Base-by-base conservation (phyloP, 1,140 invertebrate genomes). In the Matsumurasca onukii region DNA sequence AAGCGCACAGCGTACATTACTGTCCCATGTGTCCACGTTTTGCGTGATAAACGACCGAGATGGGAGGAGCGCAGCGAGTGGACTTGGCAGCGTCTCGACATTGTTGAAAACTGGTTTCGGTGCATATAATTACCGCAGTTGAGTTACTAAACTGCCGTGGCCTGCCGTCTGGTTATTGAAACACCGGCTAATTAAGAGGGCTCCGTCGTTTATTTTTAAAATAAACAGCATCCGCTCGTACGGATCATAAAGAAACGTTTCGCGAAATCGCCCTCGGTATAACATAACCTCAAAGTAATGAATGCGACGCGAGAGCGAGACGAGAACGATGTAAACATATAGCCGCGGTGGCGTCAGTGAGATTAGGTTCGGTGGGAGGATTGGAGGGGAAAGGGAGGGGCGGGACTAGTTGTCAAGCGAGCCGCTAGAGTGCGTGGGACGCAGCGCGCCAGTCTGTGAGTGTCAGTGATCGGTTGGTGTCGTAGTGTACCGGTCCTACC, bases 51-150 rank as follows among this genome's bases (percentile, higher is more conserved):
- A 39, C 17, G 34, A 17, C 5, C 5, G 17, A 5, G 34, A 17
- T 39, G 34, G 17, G 5, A 39, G 34, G 22, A 27, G 55, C 24
- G 55, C 55, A 27, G 55, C 55, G 13, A 59, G 55, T 27, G 2
- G 13, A 52, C 9, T 51, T 51, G 49, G 49, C 55, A 59, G 24
- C 55, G 55, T 59, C 55, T 59, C 25, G 55, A 59, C 55, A 59
- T 59, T 59, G 55, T 59, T 59, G 55, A 22, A 59, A 59, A 59
- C 55, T 59, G 55, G 55, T 59, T 59, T n/a, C n/a, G 15, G 55
- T 59, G 55, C 55, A 59, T 59, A 27, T n/a, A 59, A 59, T 59
- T 59, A 59, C 55, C 22, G 55, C 3, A 13, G 13, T 2, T 59
- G 13, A 59, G 22, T 59, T 27, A 51, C 25, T 59, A n/a, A 5